These are phyloP conservation scores for Tautogolabrus adspersus DNA, from an alignment of 2,113 vertebrate species.

Conservation along the genomic window DNA sequence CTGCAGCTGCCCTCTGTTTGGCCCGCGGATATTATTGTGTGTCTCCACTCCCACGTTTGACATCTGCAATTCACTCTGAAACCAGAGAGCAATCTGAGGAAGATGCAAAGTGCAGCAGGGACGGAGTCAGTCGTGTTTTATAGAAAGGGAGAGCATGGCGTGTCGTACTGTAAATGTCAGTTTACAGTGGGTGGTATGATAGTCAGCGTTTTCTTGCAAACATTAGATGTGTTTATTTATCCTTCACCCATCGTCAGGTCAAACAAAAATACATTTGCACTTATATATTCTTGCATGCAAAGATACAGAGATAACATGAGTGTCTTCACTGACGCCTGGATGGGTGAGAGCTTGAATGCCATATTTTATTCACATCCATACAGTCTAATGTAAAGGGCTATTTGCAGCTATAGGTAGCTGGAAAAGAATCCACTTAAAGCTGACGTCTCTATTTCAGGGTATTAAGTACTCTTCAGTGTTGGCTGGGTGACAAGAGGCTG, in stretches of 20 bases:
- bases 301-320: neutral
- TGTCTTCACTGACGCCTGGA: neutral
- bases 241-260: neutral
- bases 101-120: neutral
- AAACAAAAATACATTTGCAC: too few relatives aligned
- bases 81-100: neutral
- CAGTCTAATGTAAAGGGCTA: neutral
- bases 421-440: neutral
- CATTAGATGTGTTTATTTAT: conserved; percentile 2
- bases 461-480: neutral
- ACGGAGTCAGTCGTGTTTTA: neutral
- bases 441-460: neutral
- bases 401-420: neutral
- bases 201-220: neutral
- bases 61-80: conserved; percentile 31
- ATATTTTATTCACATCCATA: conserved; percentile 40
- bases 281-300: neutral
- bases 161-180: neutral
- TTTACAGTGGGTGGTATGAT: neutral
- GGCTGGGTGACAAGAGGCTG: neutral
- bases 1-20: conserved; percentile 36
- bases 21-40: conserved; percentile 31
- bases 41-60: conserved; percentile 53
- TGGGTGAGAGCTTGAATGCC: neutral
- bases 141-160: neutral